These are phyloP conservation scores for Strongylocentrotus purpuratus DNA, from an alignment of 35 echinoderm and acorn worm genomes.

Conservation along the genomic window DNA sequence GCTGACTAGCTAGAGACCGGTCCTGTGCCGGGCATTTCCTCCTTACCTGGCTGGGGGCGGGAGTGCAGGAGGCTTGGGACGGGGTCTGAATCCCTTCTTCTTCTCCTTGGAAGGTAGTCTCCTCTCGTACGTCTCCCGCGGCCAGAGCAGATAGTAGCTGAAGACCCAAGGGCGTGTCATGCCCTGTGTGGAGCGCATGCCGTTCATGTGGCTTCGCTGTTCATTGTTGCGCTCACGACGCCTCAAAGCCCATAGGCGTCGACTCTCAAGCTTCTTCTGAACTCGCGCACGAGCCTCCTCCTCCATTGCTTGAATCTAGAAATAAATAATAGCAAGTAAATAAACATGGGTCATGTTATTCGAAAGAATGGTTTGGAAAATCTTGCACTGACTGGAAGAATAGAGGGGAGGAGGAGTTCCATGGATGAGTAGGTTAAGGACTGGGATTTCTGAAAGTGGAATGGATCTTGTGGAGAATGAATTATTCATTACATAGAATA, in stretches of 20 bases:
- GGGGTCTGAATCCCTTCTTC: constrained; percentile 48
- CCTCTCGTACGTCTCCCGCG: constrained; percentile 87
- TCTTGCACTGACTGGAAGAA: too few species aligned
- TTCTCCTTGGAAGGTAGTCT: constrained; percentile 80
- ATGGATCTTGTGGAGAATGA: too few species aligned
- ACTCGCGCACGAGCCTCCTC: constrained; percentile 82
- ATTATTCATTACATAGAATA: too few species aligned
- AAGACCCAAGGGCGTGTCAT: constrained; percentile 95
- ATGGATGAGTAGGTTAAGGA: too few species aligned
- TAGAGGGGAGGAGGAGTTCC: too few species aligned
- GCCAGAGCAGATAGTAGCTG: constrained; percentile 95
- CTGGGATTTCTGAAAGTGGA: too few species aligned
- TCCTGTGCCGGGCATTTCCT: background rate
- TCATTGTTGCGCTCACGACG: constrained; percentile 70
- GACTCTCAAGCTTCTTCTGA: constrained; percentile 65
- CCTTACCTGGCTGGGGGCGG: background rate
- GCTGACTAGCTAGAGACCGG: background rate
- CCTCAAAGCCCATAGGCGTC: constrained; percentile 57
- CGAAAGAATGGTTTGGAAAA: too few species aligned
- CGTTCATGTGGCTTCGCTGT: constrained; percentile 72
- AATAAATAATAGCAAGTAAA: background rate
- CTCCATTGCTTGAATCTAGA: constrained; percentile 76
- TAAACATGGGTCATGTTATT: too few species aligned
- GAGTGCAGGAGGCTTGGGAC: constrained; percentile 51
- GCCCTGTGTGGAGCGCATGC: constrained; percentile 81